Conservation (phyloP, 2,888 invertebrate genomes). For the Habrosyne pyritoides region DNA sequence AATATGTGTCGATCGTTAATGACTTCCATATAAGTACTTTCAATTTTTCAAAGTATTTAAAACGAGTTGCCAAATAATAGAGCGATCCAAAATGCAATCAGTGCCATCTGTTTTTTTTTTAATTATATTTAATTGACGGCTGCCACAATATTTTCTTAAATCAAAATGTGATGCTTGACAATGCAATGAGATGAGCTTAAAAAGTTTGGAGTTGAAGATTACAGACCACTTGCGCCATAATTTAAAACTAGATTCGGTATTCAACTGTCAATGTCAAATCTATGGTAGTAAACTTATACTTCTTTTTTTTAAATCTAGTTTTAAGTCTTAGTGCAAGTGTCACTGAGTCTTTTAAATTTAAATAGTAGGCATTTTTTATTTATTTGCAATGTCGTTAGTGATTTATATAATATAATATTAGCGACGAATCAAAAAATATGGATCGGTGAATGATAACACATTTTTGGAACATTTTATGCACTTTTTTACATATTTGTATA, state of each 20-base stretch:
- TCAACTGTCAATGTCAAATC: too few relatives aligned
- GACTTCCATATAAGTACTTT: not conserved
- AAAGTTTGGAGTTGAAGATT: not conserved
- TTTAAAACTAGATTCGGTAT: too few relatives aligned
- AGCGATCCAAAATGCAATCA: not conserved
- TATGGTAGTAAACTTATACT: too few relatives aligned
- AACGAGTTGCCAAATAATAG: too few relatives aligned
- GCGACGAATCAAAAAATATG: slow-evolving; percentile 45
- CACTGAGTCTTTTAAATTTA: not conserved
- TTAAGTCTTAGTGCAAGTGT: too few relatives aligned
- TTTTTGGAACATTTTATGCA: slow-evolving; percentile 82
- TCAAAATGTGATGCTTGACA: not conserved
- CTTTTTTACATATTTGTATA: slow-evolving; percentile 81
- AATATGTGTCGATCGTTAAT: too few relatives aligned
- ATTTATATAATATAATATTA: slow-evolving; percentile 34
- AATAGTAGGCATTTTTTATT: slow-evolving; percentile 13
- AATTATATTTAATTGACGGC: not conserved
- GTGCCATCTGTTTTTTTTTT: not conserved
- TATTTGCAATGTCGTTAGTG: slow-evolving; percentile 47
- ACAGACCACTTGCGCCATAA: too few relatives aligned
- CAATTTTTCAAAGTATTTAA: not conserved
- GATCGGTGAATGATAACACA: slow-evolving; percentile 60
- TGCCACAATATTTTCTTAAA: slow-evolving; percentile 2
- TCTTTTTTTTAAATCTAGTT: too few relatives aligned
- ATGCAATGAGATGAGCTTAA: not conserved